phyloP scores from a whole-genome alignment of 2,797 vertebrate genomes.

The Urocyon cinereoargenteus region DNA sequence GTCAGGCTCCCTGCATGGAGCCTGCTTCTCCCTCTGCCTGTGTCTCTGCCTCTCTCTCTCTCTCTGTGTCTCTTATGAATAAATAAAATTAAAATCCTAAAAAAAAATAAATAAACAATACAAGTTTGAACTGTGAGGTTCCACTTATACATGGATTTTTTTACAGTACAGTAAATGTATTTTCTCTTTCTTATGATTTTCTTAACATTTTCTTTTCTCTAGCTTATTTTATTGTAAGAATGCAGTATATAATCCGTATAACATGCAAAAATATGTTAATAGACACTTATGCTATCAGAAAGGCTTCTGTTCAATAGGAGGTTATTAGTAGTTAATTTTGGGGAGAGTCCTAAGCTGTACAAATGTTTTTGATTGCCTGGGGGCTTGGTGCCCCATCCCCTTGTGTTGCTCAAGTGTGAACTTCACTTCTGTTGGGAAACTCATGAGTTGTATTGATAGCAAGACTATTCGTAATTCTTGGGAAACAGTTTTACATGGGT shows the following conservation, averaged over 20 bases:
- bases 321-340: not conserved
- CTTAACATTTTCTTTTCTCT: not conserved
- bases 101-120: not conserved
- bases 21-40: too few species aligned
- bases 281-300: not conserved
- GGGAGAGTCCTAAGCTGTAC: not conserved
- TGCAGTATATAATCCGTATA: not conserved
- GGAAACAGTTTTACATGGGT: not conserved
- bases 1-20: too few species aligned
- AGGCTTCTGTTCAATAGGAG: not conserved
- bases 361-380: not conserved
- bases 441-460: not conserved
- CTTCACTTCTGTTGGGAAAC: not conserved
- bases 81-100: too few species aligned
- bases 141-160: not conserved
- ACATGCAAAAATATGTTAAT: not conserved
- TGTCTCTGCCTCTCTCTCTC: too few species aligned
- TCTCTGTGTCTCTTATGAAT: too few species aligned
- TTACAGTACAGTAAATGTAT: not conserved
- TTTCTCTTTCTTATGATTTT: not conserved
- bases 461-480: not conserved
- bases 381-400: not conserved
- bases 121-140: not conserved
- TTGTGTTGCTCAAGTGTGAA: not conserved
- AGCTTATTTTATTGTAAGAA: not conserved